Evolutionary conservation across 2,888 invertebrate species (phyloP).

Genomic region (Cheilosia scutellata): DNA sequence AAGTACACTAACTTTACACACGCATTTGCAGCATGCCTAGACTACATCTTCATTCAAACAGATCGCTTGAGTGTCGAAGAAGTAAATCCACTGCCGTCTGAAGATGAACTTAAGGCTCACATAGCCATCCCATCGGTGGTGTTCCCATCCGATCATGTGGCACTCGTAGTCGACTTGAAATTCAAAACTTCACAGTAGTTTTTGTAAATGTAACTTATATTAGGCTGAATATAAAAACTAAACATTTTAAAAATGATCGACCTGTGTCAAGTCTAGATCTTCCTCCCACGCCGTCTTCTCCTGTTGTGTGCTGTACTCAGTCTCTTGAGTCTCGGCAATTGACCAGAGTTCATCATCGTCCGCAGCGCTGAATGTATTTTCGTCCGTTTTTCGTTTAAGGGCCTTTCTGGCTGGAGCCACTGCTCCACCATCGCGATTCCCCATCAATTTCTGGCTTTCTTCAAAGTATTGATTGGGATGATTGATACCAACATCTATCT

Average conservation of each 20-base stretch:
- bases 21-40: slow-evolving; percentile 93
- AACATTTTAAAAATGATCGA: slow-evolving; percentile 75
- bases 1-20: slow-evolving; percentile 93
- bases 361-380: slow-evolving; percentile 78
- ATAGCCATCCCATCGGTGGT: slow-evolving; percentile 94
- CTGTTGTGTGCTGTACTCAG: slow-evolving; percentile 78
- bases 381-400: slow-evolving; percentile 77
- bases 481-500: slow-evolving; percentile 88
- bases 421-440: slow-evolving; percentile 77
- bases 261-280: slow-evolving; percentile 81
- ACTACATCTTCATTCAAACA: slow-evolving; percentile 95
- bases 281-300: slow-evolving; percentile 81
- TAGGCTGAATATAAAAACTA: slow-evolving; percentile 20
- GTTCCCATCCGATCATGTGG: slow-evolving; percentile 97
- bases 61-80: slow-evolving; percentile 87
- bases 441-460: slow-evolving; percentile 88
- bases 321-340: slow-evolving; percentile 82
- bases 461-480: slow-evolving; percentile 97
- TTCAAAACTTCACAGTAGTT: slow-evolving; percentile 76
- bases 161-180: slow-evolving; percentile 92
- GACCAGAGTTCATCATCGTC: slow-evolving; percentile 84
- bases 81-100: slow-evolving; percentile 92
- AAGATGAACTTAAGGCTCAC: slow-evolving; percentile 90
- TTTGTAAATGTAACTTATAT: slow-evolving; percentile 21
- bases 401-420: slow-evolving; percentile 67